Base-by-base conservation (phyloP, 2,888 invertebrate species). In the Cerastoderma edule region DNA sequence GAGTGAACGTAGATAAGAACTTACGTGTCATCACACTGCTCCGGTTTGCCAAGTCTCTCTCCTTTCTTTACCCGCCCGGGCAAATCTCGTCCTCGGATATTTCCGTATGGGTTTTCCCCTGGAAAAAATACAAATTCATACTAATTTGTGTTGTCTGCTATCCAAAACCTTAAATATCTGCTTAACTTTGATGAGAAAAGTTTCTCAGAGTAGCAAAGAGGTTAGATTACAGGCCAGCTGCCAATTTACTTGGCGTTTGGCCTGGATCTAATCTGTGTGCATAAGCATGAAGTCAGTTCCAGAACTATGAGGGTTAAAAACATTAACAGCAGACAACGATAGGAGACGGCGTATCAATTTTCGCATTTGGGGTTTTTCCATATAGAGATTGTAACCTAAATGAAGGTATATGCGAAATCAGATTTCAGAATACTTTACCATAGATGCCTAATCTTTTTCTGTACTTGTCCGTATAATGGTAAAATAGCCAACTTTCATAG, bases 11-110 rank as follows among this genome's bases (percentile, higher is more conserved):
- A 5, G n/a, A 50, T 24, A 22, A 24, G 10, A 10, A 60, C 87
- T 80, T 76, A 88, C 87, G 70, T 69, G 54, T 86, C 85, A 48
- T 87, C 84, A 54, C 83, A 78, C 30, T 83, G 80, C 66, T 88
- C 87, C 0, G 87, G 87, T 67, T 84, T 84, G 5, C 57, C 28
- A 71, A 88, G 71, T 50, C 85, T 70, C 30, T 83, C 76, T 28
- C 85, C 86, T 57, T 75, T 66, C 66, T 86, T 86, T 0, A 86
- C 63, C 53, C 69, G 75, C 1, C 60, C 57, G 0, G 79, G 80
- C 0, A 88, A 71, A 16, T 88, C 85, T 16, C 75, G 74, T 53
- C 84, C 78, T 46, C 76, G 66, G 24, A 86, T 78, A 8, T 75
- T 67, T 0, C 54, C 54, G 56, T 85, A 88, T 6, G 87, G 87